Base-by-base conservation (phyloP, 23 tunicate species). In the Ciona savignyi region DNA sequence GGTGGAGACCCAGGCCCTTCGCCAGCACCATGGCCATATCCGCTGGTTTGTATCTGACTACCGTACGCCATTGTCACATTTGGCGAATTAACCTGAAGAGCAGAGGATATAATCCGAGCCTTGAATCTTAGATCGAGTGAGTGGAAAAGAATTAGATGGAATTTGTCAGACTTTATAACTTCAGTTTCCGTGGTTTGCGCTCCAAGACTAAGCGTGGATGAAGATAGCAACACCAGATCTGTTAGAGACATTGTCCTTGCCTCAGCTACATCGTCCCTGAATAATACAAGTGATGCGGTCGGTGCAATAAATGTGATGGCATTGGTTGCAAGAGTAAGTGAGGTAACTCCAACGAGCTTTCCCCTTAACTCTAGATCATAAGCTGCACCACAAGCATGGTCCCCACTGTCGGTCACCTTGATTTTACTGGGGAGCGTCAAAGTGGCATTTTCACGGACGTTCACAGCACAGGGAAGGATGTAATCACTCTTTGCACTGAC, bases 321-420 rank as follows among this genome's bases (percentile, higher is more conserved):
- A 11, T 32, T 4, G 32, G 35, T 73, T 21, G 65, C 77, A 19
- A 73, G 2, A 22, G 66, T 73, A 26, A 73, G 42, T n/a, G 48
- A 73, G 4, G 61, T 24, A 22, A 73, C 66, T 21, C 77, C 77
- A 27, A 48, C 77, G 2, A 60, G 33, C 65, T 56, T 51, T 4
- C 77, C 77, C 23, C 77, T 33, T 3, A 73, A 60, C n/a, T 73
- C 77, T 33, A 73, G 21, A 51, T 73, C 77, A 60, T 51, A 73
- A 4, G 29, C 48, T 2, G 33, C 29, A 20, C 66, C 30, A 49
- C 66, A 73, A 32, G 61, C 75, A 19, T 60, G n/a, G 3, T 26
- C 29, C 2, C 33, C 29, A 6, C 34, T 23, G 30, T 73, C 29
- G 0, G 77, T 33, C 25, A 51, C 48, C 6, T 65, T 24, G 6